Conservation (phyloP, 2,113 vertebrate genomes). For the Sisor rabdophorus region DNA sequence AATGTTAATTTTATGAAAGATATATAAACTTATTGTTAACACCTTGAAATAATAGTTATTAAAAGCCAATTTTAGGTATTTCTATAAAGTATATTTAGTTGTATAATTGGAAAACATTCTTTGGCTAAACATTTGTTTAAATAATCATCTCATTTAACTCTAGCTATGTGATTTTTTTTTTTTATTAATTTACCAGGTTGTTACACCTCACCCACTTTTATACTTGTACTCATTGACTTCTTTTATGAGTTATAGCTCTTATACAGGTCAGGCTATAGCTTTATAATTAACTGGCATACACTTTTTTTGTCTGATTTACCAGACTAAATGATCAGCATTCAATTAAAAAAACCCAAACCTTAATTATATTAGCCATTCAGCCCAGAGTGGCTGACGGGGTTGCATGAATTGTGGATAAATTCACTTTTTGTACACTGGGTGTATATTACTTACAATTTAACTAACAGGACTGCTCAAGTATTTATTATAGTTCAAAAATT, state of each 20-base stretch:
- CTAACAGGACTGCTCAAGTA: background rate
- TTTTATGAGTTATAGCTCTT: background rate
- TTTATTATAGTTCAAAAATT: background rate
- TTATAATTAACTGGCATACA: background rate
- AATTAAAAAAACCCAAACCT: too few relatives aligned
- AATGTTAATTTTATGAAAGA: background rate
- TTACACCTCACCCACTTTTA: background rate
- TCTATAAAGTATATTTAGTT: too few relatives aligned
- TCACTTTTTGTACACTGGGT: too few relatives aligned
- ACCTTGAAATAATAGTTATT: too few relatives aligned
- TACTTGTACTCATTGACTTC: background rate
- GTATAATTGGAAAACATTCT: too few relatives aligned
- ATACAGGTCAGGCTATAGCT: background rate
- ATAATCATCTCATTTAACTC: too few relatives aligned
- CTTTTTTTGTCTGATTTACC: too few relatives aligned
- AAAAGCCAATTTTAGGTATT: too few relatives aligned
- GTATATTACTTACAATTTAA: background rate
- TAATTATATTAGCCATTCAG: background rate
- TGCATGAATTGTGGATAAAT: background rate
- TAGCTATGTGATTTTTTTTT: background rate
- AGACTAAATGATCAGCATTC: too few relatives aligned
- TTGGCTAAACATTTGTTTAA: too few relatives aligned
- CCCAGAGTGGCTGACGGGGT: background rate
- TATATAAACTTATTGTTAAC: too few relatives aligned
- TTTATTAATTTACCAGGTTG: background rate